These are phyloP conservation scores for Girardinus metallicus DNA, from an alignment of 2,797 vertebrate genomes.

Conservation along the genomic window DNA sequence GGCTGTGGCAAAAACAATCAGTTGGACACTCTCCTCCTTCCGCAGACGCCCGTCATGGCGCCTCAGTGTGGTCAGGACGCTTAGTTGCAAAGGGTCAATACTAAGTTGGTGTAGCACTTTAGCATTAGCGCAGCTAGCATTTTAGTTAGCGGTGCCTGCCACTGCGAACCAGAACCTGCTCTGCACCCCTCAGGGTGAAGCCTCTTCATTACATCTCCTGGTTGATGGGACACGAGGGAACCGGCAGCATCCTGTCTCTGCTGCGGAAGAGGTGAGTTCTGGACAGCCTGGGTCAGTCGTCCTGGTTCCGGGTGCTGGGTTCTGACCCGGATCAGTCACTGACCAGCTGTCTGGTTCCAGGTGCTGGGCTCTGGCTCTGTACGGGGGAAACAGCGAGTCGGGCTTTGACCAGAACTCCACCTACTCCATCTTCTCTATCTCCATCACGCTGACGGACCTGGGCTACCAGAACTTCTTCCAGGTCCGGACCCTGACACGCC, in stretches of 20 bases:
- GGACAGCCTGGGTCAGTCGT: background rate
- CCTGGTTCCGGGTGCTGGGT: background rate
- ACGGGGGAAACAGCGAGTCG: constrained; percentile 93
- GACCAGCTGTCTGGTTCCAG: constrained; percentile 66
- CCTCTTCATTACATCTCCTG: constrained; percentile 96
- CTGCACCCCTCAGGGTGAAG: constrained; percentile 85
- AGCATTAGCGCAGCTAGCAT: no score
- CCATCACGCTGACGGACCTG: constrained; percentile 92
- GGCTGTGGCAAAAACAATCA: no score
- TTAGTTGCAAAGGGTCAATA: no score
- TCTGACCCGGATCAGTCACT: background rate
- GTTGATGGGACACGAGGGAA: constrained; percentile 95
- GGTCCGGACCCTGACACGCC: constrained; percentile 70
- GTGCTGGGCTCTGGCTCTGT: constrained; percentile 94
- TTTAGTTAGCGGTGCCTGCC: no score
- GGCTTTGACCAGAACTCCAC: constrained; percentile 97
- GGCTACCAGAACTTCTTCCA: constrained; percentile 92
- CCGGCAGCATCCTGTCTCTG: constrained; percentile 92
- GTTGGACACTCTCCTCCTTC: no score
- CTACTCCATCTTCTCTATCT: constrained; percentile 95
- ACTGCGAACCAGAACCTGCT: background rate
- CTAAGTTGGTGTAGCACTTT: no score
- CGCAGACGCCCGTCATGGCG: no score
- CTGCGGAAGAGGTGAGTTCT: constrained; percentile 88
- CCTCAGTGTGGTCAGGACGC: no score